These are phyloP conservation scores for Cheilosia soror DNA, from an alignment of 2,888 invertebrate species.

Conservation along the genomic window DNA sequence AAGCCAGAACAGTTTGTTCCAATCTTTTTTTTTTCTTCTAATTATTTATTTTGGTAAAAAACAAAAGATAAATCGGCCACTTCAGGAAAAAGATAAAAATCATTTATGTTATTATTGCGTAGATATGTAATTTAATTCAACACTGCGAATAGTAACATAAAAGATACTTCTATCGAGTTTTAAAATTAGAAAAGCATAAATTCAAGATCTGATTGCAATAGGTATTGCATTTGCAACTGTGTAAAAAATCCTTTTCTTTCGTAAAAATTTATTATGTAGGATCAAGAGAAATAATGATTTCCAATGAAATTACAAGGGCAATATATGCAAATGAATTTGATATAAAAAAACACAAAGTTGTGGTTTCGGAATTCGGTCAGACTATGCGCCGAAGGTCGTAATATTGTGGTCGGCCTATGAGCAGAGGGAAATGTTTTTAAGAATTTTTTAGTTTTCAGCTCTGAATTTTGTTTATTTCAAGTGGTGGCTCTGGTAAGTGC, in stretches of 20 bases:
- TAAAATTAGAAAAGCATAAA: too few species aligned
- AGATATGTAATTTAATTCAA: neutral
- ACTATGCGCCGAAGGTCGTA: neutral
- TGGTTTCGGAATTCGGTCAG: neutral
- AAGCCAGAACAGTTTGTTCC: neutral
- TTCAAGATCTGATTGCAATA: too few species aligned
- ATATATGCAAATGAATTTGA: neutral
- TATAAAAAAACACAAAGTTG: neutral
- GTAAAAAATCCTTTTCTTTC: neutral
- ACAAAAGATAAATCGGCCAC: slow-evolving; percentile 1
- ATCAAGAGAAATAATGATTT: neutral
- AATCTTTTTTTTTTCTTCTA: neutral
- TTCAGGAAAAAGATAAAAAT: slow-evolving; percentile 8
- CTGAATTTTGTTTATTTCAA: slow-evolving; percentile 1
- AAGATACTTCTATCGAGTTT: too few species aligned
- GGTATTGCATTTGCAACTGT: too few species aligned
- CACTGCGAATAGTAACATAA: too few species aligned
- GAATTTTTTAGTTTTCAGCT: neutral
- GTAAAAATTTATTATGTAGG: neutral
- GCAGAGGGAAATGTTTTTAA: neutral
- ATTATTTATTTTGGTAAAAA: slow-evolving; percentile 8
- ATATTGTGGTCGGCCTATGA: neutral
- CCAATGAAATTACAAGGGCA: neutral
- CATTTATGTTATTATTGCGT: neutral
- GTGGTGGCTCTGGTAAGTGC: neutral